phyloP scores from a whole-genome alignment of 2,888 invertebrate genomes.

The Ennomos quercinarius region DNA sequence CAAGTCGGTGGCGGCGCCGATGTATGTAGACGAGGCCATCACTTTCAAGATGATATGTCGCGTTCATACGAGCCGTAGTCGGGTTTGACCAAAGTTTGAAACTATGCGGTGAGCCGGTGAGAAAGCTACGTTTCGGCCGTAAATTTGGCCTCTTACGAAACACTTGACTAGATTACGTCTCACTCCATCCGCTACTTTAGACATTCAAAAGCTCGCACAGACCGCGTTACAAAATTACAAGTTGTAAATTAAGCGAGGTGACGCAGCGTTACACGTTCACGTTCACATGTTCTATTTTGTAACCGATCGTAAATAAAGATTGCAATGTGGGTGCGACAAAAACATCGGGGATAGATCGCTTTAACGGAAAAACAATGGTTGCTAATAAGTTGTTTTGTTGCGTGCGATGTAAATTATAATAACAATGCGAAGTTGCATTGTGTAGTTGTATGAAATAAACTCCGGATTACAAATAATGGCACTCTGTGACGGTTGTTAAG shows the following conservation, averaged over 20 bases:
- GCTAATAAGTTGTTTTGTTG: slow-evolving; percentile 48
- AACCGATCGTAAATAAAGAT: slow-evolving; percentile 24
- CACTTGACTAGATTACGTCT: slow-evolving; percentile 44
- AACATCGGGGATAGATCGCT: slow-evolving; percentile 43
- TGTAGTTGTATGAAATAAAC: slow-evolving; percentile 33
- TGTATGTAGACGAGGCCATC: slow-evolving; percentile 3
- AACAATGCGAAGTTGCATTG: slow-evolving; percentile 45
- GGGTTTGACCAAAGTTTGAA: slow-evolving; percentile 40
- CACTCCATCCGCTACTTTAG: slow-evolving; percentile 23
- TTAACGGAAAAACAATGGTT: slow-evolving; percentile 43
- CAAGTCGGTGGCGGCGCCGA: not conserved
- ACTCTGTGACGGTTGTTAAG: slow-evolving; percentile 40
- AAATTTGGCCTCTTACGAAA: slow-evolving; percentile 53
- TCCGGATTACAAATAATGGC: slow-evolving; percentile 33
- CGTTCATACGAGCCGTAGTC: slow-evolving; percentile 26
- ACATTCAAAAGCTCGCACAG: slow-evolving; percentile 24
- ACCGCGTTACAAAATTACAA: slow-evolving; percentile 21
- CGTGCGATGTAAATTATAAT: slow-evolving; percentile 41
- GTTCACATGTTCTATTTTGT: slow-evolving; percentile 30
- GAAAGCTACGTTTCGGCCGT: slow-evolving; percentile 52
- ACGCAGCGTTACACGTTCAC: slow-evolving; percentile 15
- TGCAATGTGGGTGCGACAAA: slow-evolving; percentile 36
- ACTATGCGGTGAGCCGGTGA: slow-evolving; percentile 47
- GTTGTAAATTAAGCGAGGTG: slow-evolving; percentile 30
- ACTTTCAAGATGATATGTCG: slow-evolving; percentile 3